phyloP scores from a whole-genome alignment of 2,113 vertebrate genomes.

The Leiothrix lutea region DNA sequence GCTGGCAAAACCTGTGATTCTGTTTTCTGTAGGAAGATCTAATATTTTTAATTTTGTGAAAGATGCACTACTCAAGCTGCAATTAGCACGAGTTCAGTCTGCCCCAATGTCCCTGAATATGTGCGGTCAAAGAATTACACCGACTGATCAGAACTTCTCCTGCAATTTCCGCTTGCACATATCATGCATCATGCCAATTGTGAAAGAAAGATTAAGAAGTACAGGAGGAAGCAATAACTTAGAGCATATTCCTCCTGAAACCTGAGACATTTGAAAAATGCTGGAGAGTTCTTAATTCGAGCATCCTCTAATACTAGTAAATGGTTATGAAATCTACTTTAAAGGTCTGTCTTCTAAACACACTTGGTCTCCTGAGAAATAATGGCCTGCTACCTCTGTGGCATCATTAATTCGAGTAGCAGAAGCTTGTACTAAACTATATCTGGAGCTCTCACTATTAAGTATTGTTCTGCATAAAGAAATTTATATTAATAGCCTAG shows the following conservation, averaged over 20 bases:
- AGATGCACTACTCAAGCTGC: not conserved
- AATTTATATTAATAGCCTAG: not conserved
- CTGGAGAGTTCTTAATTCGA: not conserved
- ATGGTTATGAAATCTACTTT: not conserved
- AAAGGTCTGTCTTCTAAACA: not conserved
- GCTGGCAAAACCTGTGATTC: not conserved
- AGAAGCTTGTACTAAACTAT: not conserved
- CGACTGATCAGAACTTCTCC: not conserved
- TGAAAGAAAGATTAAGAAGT: not conserved
- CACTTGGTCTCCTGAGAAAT: not conserved
- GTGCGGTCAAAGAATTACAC: not conserved
- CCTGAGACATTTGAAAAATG: not conserved
- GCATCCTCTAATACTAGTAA: not conserved
- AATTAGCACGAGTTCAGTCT: not conserved
- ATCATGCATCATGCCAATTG: not conserved
- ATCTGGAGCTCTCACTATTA: not conserved
- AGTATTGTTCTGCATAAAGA: not conserved
- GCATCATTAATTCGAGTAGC: not conserved
- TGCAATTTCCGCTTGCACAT: not conserved
- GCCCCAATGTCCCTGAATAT: not conserved
- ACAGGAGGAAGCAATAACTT: not conserved
- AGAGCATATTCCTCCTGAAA: not conserved
- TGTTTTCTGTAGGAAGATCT: not conserved
- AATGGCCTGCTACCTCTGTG: not conserved
- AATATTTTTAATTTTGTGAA: not conserved